Base-by-base conservation (phyloP, 53 echinoderm and acorn worm genomes). In the Holothuria leucospilota region DNA sequence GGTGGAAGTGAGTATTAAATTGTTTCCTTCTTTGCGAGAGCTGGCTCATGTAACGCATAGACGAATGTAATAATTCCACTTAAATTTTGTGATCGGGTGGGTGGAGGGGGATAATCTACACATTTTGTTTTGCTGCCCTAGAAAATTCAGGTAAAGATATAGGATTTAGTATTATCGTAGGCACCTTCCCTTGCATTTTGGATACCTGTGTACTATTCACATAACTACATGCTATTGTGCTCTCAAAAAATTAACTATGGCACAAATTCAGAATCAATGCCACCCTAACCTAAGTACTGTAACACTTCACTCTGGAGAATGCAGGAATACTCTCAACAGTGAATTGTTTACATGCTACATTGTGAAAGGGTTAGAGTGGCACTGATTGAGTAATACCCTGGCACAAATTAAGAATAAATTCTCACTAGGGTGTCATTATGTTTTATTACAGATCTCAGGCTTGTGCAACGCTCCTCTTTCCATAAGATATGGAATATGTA, bases 81-180 rank as follows among this genome's bases (percentile, higher is more conserved):
- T 24, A 70, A 70, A 27, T 24, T n/a, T 27, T 69, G n/a, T 69
- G 69, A 69, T 24, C 69, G 27, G 25, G 69, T 20, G 69, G 69
- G 29, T 8, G 69, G 21, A 69, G 69, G 69, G 69, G 69, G 69
- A 69, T 69, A 24, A 20, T 69, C 34, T 24, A 69, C 21, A 8
- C 13, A 69, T 69, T n/a, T 69, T 34, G 34, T 34, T 34, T 34
- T 69, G 69, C 69, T 69, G 69, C 69, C 69, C 29, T 69, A 69
- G 24, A 23, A 69, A 24, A 21, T 69, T 28, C 69, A 69, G 69
- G 8, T 69, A 69, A 24, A 28, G 21, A 24, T 69, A 20, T 69
- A 16, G 7, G 7, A 8, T 69, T 28, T 15, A 69, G 69, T 69
- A 16, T 26, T 28, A 69, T 69, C 24, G 21, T 24, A 69, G 69